Conservation (phyloP, 2,888 invertebrate species). For the Cataglyphis rosenhaueri region DNA sequence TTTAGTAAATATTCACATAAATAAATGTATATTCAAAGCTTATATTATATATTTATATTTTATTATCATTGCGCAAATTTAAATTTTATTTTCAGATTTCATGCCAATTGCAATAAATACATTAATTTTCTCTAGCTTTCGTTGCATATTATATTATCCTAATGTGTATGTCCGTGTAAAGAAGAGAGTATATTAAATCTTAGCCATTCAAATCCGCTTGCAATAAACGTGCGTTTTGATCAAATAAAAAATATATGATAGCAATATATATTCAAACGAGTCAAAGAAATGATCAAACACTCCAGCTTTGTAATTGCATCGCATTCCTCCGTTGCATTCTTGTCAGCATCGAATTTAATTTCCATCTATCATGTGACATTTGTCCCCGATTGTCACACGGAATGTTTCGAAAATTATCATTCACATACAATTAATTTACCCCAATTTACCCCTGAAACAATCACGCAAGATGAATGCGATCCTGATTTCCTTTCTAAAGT, state of each 20-base stretch:
- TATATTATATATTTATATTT: neutral
- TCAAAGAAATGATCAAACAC: conserved; percentile 25
- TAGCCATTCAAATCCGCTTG: neutral
- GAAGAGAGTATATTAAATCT: neutral
- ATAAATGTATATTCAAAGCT: neutral
- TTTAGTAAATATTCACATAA: neutral
- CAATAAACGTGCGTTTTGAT: neutral
- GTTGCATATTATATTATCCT: neutral
- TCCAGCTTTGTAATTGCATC: conserved; percentile 22
- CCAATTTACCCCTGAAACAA: neutral
- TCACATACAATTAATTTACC: conserved; percentile 1
- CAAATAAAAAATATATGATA: neutral
- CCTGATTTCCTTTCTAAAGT: neutral
- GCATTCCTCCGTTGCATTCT: conserved; percentile 16
- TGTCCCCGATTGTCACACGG: conserved; percentile 3
- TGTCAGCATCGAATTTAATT: conserved; percentile 30
- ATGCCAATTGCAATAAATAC: neutral
- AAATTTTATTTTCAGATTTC: neutral
- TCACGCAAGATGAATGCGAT: neutral
- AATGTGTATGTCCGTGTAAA: neutral
- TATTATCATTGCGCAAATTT: neutral
- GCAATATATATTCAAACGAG: conserved; percentile 4
- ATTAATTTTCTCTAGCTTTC: neutral
- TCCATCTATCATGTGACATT: conserved; percentile 33
- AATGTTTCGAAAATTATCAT: neutral